Evolutionary conservation across 2,797 vertebrate species (phyloP).

Genomic region (Silurus aristotelis): DNA sequence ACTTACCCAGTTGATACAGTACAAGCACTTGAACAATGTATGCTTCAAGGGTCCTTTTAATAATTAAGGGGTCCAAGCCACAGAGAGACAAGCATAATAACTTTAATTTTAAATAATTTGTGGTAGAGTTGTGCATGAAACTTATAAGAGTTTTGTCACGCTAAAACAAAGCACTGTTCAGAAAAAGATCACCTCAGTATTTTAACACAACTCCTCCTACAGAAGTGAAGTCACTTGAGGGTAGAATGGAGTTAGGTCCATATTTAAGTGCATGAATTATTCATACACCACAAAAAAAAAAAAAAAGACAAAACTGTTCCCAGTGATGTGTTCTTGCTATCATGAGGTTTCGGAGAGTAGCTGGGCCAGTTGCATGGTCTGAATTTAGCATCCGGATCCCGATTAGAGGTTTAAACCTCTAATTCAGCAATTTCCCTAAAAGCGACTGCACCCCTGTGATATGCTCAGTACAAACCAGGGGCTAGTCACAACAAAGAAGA

Average conservation of each 20-base stretch:
- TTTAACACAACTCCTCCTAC: neutral
- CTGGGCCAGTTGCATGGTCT: constrained; percentile 8
- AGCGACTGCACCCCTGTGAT: constrained; percentile 5
- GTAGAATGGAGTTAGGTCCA: constrained; percentile 4
- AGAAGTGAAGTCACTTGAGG: constrained; percentile 22
- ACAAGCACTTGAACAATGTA: neutral
- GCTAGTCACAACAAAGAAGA: constrained; percentile 35
- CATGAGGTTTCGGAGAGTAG: constrained; percentile 49
- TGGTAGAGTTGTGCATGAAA: neutral
- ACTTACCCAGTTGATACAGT: neutral
- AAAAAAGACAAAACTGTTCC: constrained; percentile 61
- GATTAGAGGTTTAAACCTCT: constrained; percentile 31
- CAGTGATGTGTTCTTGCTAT: constrained; percentile 62
- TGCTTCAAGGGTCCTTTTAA: neutral
- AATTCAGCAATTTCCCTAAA: constrained; percentile 27
- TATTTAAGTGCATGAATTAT: constrained; percentile 67
- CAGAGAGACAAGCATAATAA: neutral
- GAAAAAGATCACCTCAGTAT: neutral
- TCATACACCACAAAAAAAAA: constrained; percentile 61
- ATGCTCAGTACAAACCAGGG: constrained; percentile 9
- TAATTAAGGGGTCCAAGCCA: neutral
- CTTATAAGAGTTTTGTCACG: neutral
- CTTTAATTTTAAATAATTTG: neutral
- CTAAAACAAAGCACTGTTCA: neutral
- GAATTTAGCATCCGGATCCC: constrained; percentile 36